phyloP scores from a whole-genome alignment of 1,140 invertebrate genomes.

The Homalodisca vitripennis region DNA sequence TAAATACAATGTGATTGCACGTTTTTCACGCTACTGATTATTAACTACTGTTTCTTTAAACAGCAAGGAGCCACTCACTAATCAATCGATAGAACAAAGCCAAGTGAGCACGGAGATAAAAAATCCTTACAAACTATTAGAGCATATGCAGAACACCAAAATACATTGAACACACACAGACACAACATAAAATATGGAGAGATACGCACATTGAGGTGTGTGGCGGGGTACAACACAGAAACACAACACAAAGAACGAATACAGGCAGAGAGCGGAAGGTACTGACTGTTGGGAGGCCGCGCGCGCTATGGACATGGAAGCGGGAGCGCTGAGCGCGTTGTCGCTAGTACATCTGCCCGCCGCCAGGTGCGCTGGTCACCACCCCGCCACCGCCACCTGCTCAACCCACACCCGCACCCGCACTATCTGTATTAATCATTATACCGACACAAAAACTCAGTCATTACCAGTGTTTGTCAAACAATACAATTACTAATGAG shows the following conservation, averaged over 20 bases:
- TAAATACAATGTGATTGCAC: too few relatives aligned
- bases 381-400: background rate
- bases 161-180: background rate
- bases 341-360: background rate
- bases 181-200: constrained; percentile 7
- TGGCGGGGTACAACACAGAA: background rate
- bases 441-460: too few relatives aligned
- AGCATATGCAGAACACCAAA: background rate
- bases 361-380: background rate
- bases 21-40: too few relatives aligned
- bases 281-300: background rate
- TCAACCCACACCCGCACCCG: background rate
- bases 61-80: too few relatives aligned
- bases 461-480: too few relatives aligned
- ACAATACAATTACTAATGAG: too few relatives aligned
- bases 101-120: too few relatives aligned
- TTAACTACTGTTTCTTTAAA: too few relatives aligned
- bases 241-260: constrained; percentile 19
- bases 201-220: background rate
- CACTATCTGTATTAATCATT: too few relatives aligned
- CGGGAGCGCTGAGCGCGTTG: background rate
- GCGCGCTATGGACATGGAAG: constrained; percentile 3
- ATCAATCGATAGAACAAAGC: too few relatives aligned
- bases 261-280: background rate
- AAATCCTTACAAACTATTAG: background rate